Evolutionary conservation across 1,140 invertebrate genomes (phyloP).

Genomic region (Matsumurasca onukii): DNA sequence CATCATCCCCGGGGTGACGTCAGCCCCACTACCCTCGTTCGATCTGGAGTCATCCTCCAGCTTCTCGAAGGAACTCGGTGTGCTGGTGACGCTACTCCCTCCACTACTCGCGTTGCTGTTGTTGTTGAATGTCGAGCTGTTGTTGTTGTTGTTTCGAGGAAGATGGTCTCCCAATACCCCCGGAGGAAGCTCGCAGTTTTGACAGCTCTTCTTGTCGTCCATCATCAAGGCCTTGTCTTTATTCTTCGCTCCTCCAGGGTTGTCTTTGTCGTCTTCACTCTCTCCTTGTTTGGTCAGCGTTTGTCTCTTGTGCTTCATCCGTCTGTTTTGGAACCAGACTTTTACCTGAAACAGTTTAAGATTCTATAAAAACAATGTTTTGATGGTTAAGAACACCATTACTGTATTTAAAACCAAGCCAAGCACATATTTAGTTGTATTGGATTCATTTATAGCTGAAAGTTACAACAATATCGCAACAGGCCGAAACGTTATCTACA

Average conservation of each 20-base stretch:
- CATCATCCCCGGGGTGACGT: conserved; percentile 49
- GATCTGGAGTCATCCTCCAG: conserved; percentile 74
- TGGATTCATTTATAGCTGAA: too few species aligned
- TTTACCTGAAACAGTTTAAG: conserved; percentile 84
- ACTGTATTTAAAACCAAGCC: too few species aligned
- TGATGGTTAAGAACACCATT: too few species aligned
- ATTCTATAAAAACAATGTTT: too few species aligned
- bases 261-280: conserved; percentile 80
- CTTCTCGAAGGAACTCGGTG: conserved; percentile 66
- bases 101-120: conserved; percentile 73
- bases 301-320: conserved; percentile 97
- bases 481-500: too few species aligned
- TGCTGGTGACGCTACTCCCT: conserved; percentile 53
- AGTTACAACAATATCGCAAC: too few species aligned
- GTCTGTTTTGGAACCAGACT: conserved; percentile 98
- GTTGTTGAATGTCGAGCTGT: conserved; percentile 56
- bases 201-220: conserved; percentile 71
- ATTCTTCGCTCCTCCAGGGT: conserved; percentile 60
- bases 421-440: too few species aligned
- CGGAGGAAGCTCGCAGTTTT: conserved; percentile 80
- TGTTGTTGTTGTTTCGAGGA: conserved; percentile 62
- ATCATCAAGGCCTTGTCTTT: conserved; percentile 65
- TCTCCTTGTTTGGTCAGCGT: conserved; percentile 81
- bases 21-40: conserved; percentile 59
- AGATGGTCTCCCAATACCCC: conserved; percentile 56